Evolutionary conservation across 2,888 invertebrate genomes (phyloP).

Genomic region (Standfussiana lucernea): DNA sequence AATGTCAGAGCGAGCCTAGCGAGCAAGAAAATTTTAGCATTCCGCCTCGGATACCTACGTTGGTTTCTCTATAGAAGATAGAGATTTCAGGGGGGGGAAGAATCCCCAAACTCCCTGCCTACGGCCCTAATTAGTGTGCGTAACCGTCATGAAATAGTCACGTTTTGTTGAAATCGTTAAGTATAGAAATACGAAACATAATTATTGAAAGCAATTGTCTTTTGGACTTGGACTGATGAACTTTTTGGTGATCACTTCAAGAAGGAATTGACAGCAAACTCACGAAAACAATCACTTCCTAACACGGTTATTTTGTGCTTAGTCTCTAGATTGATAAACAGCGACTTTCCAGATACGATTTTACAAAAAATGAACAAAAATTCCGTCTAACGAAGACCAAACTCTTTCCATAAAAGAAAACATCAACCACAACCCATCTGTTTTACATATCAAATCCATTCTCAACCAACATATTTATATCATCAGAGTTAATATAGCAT

Average conservation of each 20-base stretch:
- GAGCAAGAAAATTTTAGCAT: too few relatives aligned
- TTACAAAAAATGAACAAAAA: not conserved
- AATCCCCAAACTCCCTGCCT: too few relatives aligned
- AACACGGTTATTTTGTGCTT: not conserved
- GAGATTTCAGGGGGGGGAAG: too few relatives aligned
- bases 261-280: not conserved
- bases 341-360: too few relatives aligned
- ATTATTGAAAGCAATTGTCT: not conserved
- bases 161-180: too few relatives aligned
- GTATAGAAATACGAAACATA: not conserved
- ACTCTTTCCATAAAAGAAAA: slow-evolving; percentile 9
- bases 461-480: slow-evolving; percentile 57
- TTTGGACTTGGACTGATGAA: not conserved
- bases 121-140: too few relatives aligned
- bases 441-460: slow-evolving; percentile 48
- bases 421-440: slow-evolving; percentile 26
- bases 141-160: not conserved
- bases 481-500: slow-evolving; percentile 79
- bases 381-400: not conserved
- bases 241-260: not conserved
- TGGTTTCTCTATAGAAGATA: too few relatives aligned
- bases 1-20: too few relatives aligned
- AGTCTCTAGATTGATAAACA: not conserved
- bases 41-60: too few relatives aligned
- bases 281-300: not conserved